Conservation (phyloP, 2,113 vertebrate genomes). For the Carassius gibelio region DNA sequence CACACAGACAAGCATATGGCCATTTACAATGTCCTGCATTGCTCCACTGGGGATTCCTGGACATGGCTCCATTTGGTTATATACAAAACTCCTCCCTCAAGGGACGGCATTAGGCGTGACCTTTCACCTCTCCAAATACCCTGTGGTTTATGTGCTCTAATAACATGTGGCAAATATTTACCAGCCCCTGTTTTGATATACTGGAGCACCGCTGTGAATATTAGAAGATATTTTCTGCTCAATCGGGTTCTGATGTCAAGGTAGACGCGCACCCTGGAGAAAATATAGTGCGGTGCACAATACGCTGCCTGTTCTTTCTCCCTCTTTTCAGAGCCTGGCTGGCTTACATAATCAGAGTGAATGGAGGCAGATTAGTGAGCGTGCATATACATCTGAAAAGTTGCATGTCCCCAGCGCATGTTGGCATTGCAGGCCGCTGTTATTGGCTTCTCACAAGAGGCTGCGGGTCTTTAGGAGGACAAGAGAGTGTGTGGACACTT, state of each 20-base stretch:
- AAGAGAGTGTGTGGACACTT: slow-evolving; percentile 53
- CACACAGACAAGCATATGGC: slow-evolving; percentile 40
- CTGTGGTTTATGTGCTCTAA: slow-evolving; percentile 88
- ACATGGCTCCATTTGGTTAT: slow-evolving; percentile 91
- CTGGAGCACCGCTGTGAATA: slow-evolving; percentile 88
- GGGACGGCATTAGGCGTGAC: slow-evolving; percentile 87
- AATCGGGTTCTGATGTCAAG: slow-evolving; percentile 90
- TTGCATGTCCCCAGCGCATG: slow-evolving; percentile 53
- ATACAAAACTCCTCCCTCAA: slow-evolving; percentile 88
- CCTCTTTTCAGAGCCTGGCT: slow-evolving; percentile 69
- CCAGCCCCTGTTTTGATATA: slow-evolving; percentile 85
- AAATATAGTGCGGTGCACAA: slow-evolving; percentile 73
- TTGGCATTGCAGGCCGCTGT: slow-evolving; percentile 19
- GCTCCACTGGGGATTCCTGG: slow-evolving; percentile 84
- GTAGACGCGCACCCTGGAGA: slow-evolving; percentile 82
- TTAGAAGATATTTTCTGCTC: slow-evolving; percentile 92
- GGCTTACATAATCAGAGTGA: slow-evolving; percentile 63
- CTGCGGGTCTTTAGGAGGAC: slow-evolving; percentile 52
- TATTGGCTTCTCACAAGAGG: slow-evolving; percentile 51
- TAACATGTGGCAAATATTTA: slow-evolving; percentile 92
- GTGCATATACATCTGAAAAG: slow-evolving; percentile 50
- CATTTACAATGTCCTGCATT: slow-evolving; percentile 82
- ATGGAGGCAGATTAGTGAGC: slow-evolving; percentile 64
- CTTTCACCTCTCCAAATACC: slow-evolving; percentile 85
- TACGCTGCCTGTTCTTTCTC: slow-evolving; percentile 61